phyloP scores from a whole-genome alignment of 2,888 invertebrate species.

The Noctua pronuba region DNA sequence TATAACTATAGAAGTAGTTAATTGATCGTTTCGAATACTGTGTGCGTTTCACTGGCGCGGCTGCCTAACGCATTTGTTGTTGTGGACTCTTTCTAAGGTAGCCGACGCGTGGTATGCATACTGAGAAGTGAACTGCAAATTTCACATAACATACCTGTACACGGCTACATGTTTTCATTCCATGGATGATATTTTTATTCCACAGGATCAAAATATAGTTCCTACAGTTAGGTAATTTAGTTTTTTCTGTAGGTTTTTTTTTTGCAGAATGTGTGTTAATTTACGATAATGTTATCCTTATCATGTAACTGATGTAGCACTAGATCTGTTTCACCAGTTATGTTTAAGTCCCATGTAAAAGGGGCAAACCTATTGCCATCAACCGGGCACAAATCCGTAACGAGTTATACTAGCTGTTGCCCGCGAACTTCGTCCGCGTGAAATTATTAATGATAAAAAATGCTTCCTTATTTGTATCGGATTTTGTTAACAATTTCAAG shows the following conservation, averaged over 20 bases:
- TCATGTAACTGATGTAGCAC: background rate
- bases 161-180: constrained; percentile 35
- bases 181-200: background rate
- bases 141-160: constrained; percentile 74
- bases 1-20: constrained; percentile 67
- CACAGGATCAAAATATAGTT: constrained; percentile 10
- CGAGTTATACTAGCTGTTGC: no score
- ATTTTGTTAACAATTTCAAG: no score
- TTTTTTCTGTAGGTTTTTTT: background rate
- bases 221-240: background rate
- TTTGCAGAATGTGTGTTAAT: background rate
- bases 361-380: no score
- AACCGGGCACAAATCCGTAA: no score
- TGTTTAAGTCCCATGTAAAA: no score
- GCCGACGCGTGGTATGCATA: constrained; percentile 78
- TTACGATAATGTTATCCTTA: background rate
- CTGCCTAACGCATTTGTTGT: constrained; percentile 73
- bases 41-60: constrained; percentile 77
- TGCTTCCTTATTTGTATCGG: no score
- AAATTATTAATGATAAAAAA: no score
- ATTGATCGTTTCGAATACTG: constrained; percentile 77
- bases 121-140: constrained; percentile 76
- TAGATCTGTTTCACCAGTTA: no score
- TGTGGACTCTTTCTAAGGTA: constrained; percentile 75
- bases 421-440: no score